Base-by-base conservation (phyloP, 2,888 invertebrate species). In the Teinopalpus imperialis region DNA sequence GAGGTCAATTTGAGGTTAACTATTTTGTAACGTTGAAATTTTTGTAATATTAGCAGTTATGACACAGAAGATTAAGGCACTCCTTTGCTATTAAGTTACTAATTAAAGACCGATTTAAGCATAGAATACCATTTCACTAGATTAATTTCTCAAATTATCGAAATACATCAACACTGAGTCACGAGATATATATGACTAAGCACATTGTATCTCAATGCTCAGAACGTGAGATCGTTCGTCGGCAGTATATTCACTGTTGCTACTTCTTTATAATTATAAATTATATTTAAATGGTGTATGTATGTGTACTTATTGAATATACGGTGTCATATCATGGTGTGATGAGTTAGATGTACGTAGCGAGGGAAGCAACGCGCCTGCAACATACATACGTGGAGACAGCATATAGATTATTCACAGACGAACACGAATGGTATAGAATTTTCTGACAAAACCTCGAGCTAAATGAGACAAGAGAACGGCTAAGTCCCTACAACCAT, bases 271-370 rank as follows among this genome's bases (percentile, higher is more conserved):
- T 45, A 45, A 40, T 45, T 27, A 40, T 26, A 27, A 21, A 39
- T 31, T 24, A 18, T 44, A 37, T 44, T 20, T 45, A 27, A 39
- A 32, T 31, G 30, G 48, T 51, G 40, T 46, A 49, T 54, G 56
- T 56, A 45, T 58, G 59, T 55, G 59, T 59, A 62, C 48, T 59
- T 56, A 52, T 52, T 52, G 56, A 66, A 43, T 43, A 64, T 63
- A 74, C 75, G 69, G 66, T 73, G 70, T 81, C 83, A 83, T 83
- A 83, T 85, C 82, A 83, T 70, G 69, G 72, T 80, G 83, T 81
- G 80, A 80, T 74, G 68, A 61, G 63, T 65, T 59, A 61, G 53
- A 48, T 52, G 50, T 49, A 54, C 31, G 52, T 43, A 39, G 42
- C 48, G 45, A 13, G 37, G 26, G 29, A 31, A 39, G 50, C 42